Percentiles rank a stretch among this genome's conserved stretches.
Conservation (phyloP, 1,140 invertebrate species). For the Eufriesea mexicana region DNA sequence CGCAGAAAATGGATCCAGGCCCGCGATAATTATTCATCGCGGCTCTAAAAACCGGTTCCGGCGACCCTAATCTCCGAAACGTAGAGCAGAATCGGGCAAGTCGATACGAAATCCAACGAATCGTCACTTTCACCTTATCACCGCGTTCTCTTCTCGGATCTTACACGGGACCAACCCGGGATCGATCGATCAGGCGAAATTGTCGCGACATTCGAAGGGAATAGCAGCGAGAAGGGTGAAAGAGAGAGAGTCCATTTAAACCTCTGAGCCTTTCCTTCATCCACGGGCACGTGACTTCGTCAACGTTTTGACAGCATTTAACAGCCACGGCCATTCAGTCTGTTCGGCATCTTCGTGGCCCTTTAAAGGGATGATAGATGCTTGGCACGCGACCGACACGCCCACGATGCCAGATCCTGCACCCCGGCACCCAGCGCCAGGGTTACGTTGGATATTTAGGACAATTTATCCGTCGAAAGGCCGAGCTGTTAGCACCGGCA, state of each 20-base stretch:
- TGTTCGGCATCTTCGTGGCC: constrained; percentile 62
- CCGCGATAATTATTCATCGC: no score
- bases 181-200: constrained; percentile 68
- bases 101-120: neutral
- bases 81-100: no score
- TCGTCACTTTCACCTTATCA: neutral
- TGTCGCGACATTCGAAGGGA: constrained; percentile 70
- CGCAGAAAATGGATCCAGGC: no score
- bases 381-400: constrained; percentile 79
- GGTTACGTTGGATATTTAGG: constrained; percentile 65
- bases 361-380: constrained; percentile 81
- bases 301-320: constrained; percentile 74
- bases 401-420: constrained; percentile 61
- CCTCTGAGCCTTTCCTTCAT: constrained; percentile 37
- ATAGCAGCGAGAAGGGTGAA: neutral
- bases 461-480: constrained; percentile 71
- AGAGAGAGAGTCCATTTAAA: constrained; percentile 6
- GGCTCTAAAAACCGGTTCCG: no score
- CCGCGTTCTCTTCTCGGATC: neutral
- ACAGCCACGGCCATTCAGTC: constrained; percentile 61
- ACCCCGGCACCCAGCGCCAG: constrained; percentile 28
- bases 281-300: constrained; percentile 74
- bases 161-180: no score
- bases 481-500: constrained; percentile 44
- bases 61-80: no score